These are phyloP conservation scores for Nothoprocta perdicaria DNA, from an alignment of 2,113 vertebrate species.

Conservation along the genomic window DNA sequence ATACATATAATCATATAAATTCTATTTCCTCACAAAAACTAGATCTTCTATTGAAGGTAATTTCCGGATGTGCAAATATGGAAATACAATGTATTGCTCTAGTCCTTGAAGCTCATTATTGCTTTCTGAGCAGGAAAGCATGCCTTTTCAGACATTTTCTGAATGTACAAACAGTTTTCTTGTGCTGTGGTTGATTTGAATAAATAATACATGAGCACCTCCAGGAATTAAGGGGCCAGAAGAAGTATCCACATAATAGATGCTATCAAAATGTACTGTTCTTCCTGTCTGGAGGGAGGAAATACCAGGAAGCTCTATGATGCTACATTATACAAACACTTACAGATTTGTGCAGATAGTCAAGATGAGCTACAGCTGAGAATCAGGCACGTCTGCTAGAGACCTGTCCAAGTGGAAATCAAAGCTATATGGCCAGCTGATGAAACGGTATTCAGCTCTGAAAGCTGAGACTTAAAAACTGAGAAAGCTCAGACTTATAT, in stretches of 20 bases:
- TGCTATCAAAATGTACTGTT: background rate
- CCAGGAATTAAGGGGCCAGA: background rate
- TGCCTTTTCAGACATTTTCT: background rate
- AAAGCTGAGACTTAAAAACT: background rate
- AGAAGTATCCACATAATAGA: too few species aligned
- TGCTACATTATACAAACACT: background rate
- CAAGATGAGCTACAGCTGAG: background rate
- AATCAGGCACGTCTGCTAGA: background rate
- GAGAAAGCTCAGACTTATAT: background rate
- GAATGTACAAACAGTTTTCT: background rate
- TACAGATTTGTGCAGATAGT: background rate
- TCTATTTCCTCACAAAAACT: background rate
- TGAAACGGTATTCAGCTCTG: background rate
- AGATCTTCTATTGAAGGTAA: background rate
- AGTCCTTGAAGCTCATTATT: background rate
- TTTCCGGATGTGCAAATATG: too few species aligned
- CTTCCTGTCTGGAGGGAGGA: background rate
- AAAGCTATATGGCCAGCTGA: background rate
- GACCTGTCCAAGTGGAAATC: background rate
- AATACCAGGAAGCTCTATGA: background rate
- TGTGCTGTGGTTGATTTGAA: background rate
- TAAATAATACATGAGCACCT: background rate
- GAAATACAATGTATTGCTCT: too few species aligned
- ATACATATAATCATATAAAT: background rate
- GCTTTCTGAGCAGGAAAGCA: background rate